These are phyloP conservation scores for Lytechinus pictus DNA, from an alignment of 35 echinoderm and acorn worm species.

Conservation along the genomic window DNA sequence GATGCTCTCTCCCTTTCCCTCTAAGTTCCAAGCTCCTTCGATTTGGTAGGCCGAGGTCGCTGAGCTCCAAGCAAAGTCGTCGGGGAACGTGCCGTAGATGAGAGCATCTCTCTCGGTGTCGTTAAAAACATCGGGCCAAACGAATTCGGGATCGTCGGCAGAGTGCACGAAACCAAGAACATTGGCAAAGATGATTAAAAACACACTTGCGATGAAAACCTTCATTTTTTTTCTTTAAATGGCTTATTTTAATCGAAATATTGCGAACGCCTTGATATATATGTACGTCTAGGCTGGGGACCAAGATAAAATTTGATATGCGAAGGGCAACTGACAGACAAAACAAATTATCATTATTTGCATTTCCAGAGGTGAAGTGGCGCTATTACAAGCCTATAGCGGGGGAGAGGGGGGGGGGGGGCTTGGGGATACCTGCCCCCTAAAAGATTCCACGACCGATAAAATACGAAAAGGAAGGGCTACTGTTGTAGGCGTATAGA, in stretches of 20 bases:
- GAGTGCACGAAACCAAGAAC: background rate
- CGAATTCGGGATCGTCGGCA: slow-evolving; percentile 50
- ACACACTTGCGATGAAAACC: background rate
- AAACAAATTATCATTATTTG: background rate
- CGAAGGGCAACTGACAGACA: background rate
- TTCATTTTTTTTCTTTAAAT: background rate
- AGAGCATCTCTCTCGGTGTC: slow-evolving; percentile 75
- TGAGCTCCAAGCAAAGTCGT: slow-evolving; percentile 70
- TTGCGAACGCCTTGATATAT: background rate
- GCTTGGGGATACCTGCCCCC: no score
- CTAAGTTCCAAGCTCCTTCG: slow-evolving; percentile 77
- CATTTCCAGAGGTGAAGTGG: background rate
- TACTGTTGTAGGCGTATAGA: no score
- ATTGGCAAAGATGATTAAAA: background rate
- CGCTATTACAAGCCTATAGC: no score
- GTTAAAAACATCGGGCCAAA: slow-evolving; percentile 75
- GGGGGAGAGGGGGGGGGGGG: no score
- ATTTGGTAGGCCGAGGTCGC: slow-evolving; percentile 89
- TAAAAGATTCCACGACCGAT: no score
- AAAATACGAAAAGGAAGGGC: no score
- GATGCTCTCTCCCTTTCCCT: slow-evolving; percentile 71
- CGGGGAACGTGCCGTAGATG: slow-evolving; percentile 71
- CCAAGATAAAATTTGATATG: background rate
- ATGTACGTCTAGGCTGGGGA: background rate
- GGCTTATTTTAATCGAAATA: background rate